Percentiles rank a stretch among this genome's conserved stretches.
These are phyloP conservation scores for Chydorus sphaericus DNA, from an alignment of 2,888 invertebrate species.

Conservation along the genomic window DNA sequence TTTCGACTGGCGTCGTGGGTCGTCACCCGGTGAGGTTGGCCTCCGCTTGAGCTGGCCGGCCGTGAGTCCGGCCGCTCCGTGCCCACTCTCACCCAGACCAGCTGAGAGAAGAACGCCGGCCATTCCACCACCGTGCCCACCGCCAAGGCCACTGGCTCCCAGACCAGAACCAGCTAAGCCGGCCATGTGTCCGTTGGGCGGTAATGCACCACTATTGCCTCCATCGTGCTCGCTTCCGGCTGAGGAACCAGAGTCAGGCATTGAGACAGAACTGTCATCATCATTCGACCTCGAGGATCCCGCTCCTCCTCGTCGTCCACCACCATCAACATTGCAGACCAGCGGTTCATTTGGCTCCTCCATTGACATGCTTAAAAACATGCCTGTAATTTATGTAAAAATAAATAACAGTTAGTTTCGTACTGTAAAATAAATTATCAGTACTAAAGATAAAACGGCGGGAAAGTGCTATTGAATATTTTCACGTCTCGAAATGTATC, in stretches of 20 bases:
- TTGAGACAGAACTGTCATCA: constrained; percentile 9
- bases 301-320: constrained; percentile 1
- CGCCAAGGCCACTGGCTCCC: neutral
- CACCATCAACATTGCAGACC: constrained; percentile 11
- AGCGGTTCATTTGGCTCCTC: constrained; percentile 13
- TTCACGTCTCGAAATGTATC: too few species aligned
- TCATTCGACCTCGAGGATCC: constrained; percentile 7
- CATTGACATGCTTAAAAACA: constrained; percentile 14
- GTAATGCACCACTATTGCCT: too few species aligned
- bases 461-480: too few species aligned
- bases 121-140: too few species aligned
- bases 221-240: constrained; percentile 10
- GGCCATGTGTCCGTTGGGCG: constrained; percentile 12
- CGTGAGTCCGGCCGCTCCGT: neutral
- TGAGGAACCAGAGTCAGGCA: constrained; percentile 7
- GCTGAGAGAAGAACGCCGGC: too few species aligned
- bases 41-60: constrained; percentile 6
- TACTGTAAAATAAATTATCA: too few species aligned
- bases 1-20: neutral
- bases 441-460: too few species aligned
- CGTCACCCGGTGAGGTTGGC: constrained; percentile 7
- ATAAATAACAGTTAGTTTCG: neutral
- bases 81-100: too few species aligned
- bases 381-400: constrained; percentile 4
- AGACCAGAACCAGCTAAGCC: neutral